phyloP scores from a whole-genome alignment of 2,888 invertebrate genomes.

The Microplitis deprimator region DNA sequence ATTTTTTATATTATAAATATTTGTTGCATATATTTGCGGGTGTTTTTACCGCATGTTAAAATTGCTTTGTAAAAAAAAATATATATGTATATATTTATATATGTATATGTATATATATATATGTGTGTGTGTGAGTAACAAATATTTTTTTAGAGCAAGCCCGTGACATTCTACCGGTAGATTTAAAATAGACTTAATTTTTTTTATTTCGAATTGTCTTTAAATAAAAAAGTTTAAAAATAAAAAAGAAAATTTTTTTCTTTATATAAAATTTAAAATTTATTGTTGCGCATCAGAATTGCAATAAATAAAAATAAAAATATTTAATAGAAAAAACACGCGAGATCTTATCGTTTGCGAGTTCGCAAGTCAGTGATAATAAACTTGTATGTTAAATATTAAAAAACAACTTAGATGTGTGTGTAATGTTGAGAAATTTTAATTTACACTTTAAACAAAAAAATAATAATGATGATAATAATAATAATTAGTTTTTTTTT shows the following conservation, averaged over 20 bases:
- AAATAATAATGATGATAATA: background rate
- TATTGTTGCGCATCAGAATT: background rate
- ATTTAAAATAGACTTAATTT: background rate
- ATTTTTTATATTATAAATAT: too few relatives aligned
- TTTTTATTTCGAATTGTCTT: too few relatives aligned
- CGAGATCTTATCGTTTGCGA: background rate
- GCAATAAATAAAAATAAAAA: background rate
- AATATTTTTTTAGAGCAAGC: background rate
- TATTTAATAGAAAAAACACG: background rate
- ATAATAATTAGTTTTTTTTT: background rate
- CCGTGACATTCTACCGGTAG: background rate
- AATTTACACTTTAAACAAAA: background rate
- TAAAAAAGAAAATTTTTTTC: background rate
- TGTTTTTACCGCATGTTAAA: too few relatives aligned
- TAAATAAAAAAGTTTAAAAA: background rate
- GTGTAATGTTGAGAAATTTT: background rate
- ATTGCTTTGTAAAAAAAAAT: background rate
- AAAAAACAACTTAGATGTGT: background rate
- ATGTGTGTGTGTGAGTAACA: background rate
- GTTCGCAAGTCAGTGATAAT: conserved; percentile 1
- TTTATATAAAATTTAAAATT: background rate
- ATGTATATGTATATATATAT: background rate
- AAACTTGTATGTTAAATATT: background rate
- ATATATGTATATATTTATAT: background rate
- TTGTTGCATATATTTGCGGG: background rate